Evolutionary conservation across 2,797 vertebrate genomes (phyloP).

Genomic region (Cynodonichthys magdalenae): DNA sequence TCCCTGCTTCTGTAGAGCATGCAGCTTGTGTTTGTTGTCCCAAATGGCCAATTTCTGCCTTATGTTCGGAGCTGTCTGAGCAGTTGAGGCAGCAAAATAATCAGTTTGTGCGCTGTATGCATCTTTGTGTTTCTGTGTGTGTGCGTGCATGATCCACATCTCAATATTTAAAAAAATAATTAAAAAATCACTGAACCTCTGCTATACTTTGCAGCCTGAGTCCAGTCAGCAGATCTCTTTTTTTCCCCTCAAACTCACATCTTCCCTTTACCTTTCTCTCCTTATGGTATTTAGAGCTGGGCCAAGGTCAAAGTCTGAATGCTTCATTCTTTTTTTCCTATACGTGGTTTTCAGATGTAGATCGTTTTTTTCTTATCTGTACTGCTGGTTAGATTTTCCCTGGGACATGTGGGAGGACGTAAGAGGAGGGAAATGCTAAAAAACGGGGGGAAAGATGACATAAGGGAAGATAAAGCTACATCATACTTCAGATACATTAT

Average conservation of each 20-base stretch:
- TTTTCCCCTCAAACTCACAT: constrained; percentile 14
- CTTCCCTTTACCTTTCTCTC: constrained; percentile 35
- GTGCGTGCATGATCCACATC: constrained; percentile 23
- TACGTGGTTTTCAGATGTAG: constrained; percentile 48
- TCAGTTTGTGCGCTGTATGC: constrained; percentile 21
- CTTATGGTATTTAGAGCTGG: constrained; percentile 52
- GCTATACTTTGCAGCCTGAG: constrained; percentile 20
- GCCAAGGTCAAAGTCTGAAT: constrained; percentile 54
- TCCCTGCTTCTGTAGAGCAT: constrained; percentile 46
- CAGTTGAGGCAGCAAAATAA: constrained; percentile 69
- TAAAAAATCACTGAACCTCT: constrained; percentile 30
- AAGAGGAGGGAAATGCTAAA: constrained; percentile 15
- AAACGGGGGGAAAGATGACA: constrained; percentile 10
- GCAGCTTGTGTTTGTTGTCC: constrained; percentile 65
- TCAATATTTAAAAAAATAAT: constrained; percentile 18
- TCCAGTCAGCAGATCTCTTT: constrained; percentile 31
- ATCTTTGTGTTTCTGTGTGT: constrained; percentile 7
- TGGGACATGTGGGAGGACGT: constrained; percentile 19
- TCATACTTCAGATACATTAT: constrained; percentile 1
- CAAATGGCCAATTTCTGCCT: constrained; percentile 75
- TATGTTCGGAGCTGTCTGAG: constrained; percentile 68
- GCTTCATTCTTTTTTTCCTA: constrained; percentile 25
- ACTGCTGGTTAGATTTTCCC: constrained; percentile 18
- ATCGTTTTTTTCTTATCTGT: constrained; percentile 50
- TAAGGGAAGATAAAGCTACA: constrained; percentile 8